Base-by-base conservation (phyloP, 1,140 invertebrate species). In the Popillia japonica region DNA sequence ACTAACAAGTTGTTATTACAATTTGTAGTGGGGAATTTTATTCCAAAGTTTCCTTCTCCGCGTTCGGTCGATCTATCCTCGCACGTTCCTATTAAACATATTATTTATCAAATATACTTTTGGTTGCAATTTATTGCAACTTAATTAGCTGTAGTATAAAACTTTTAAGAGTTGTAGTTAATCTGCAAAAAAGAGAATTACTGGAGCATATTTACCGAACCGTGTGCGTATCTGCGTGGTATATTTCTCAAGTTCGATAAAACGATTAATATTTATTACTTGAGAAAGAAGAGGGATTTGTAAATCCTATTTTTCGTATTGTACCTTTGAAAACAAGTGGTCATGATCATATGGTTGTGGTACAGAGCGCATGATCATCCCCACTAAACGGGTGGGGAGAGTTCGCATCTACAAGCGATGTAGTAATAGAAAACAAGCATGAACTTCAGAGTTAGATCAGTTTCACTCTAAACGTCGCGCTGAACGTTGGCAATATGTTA, bases 391-490 rank as follows among this genome's bases (percentile, higher is more conserved):
- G 6, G 61, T 27, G 61, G 61, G 61, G 61, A 23, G 61, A 48
- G 6, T 34, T 68, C 20, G 61, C n/a, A 68, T 0, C 22, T 68
- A 17, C 48, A 20, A n/a, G 61, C 61, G 61, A 68, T 68, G 61
- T 22, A 34, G 27, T 34, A 68, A 68, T 68, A 68, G 61, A 68
- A 68, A 68, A 68, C 61, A 68, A 68, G 22, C 27, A 14, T 23
- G 61, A 68, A 68, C 61, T 68, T 68, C 61, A 14, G 11, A 9
- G 34, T 64, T 40, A 74, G 72, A 41, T 41, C 41, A 74, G 72
- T 74, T 41, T 74, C 41, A 22, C 72, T 74, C 34, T n/a, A 74
- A 40, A n/a, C 72, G 72, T 27, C 72, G 72, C 27, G 72, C 34
- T 40, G 20, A 22, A 74, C n/a, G 41, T 20, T 41, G 17, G 72